Evolutionary conservation across 2,888 invertebrate species (phyloP), one percentile per base, ranked within the genome.

Genomic region (Acronicta aceris): DNA sequence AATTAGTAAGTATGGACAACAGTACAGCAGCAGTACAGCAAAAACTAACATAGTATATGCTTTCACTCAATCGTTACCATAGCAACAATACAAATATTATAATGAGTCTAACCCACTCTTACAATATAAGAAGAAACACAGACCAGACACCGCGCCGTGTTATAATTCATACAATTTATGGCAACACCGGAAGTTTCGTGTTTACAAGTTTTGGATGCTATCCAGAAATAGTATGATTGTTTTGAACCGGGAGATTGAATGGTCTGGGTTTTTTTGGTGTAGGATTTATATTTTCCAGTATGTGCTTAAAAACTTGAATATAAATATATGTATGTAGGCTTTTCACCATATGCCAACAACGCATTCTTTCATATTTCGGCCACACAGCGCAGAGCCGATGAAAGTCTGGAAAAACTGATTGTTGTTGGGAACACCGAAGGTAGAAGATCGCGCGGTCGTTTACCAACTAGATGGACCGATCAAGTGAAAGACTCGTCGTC

Each of bases 151-250:
- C 46, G 46, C 45, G 45, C 59, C 46, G 46, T 45, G 50, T 40
- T 53, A 63, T 70, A 74, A 70, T 59, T 68, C 63, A 71, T 71
- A 67, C 50, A 70, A 74, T 53, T 71, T 73, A 71, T 57, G 73
- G 40, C 21, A 62, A 59, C 56, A 60, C 78, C 75, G 76, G 76
- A 76, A 78, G 65, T 58, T 36, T 46, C 58, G 46, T 76, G 78
- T 76, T 78, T 78, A 76, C 78, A 75, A 60, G 59, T 67, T 52
- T 69, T 78, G 76, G 66, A 74, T 57, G 56, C 38, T 72, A 50
- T 75, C 69, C 76, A 76, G 78, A 66, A 74, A 74, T 72, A 76
- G 76, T 58, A 53, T 38, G 38, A 62, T 30, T 63, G 58, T 56
- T 69, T 74, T 52, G 48, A 61, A 67, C 61, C 12, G 21, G 2